Base-by-base conservation (phyloP, 2,888 invertebrate genomes). In the Eilema depressum region DNA sequence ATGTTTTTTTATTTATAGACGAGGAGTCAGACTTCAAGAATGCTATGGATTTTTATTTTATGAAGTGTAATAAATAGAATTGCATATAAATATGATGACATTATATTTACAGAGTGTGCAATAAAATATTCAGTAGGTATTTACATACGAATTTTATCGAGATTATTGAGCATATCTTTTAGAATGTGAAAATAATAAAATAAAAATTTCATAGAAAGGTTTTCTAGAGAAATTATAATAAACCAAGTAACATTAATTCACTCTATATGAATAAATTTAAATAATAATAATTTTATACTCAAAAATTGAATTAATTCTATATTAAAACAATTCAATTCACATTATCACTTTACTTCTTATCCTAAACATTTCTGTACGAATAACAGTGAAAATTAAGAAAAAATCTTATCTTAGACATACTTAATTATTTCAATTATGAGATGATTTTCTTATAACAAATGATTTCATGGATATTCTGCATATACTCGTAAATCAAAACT, bases 121-220 rank as follows among this genome's bases (percentile, higher is more conserved):
- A 17, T 59, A 26, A 59, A 25, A 25, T 28, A 26, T 59, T 53
- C 25, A 26, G 17, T n/a, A n/a, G n/a, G n/a, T 59, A 59, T 20
- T 28, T 59, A 59, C 59, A 59, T 28, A 59, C 26, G 20, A 26
- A 17, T 59, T 1, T 57, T 57, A 57, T 3, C 20, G 17, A 59
- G 59, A 20, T 59, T 59, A 8, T 59, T 59, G 59, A 59, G 59
- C 59, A 59, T 59, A 59, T 26, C 25, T 53, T 53, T 8, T 53
- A 53, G 8, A 53, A 53, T n/a, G 7, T 20, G n/a, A n/a, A 14
- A 53, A n/a, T 20, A 20, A 47, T 26, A 59, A 59, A 56, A 57
- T 2, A 3, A 60, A 28, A 3, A 11, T 37, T n/a, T 62, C n/a
- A 23, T 37, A 23, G 2, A 20, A 62, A n/a, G 23, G 30, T 0